Evolutionary conservation across 2,797 vertebrate genomes (phyloP), one percentile per base, ranked within the genome.

Genomic region (Tapera naevia): DNA sequence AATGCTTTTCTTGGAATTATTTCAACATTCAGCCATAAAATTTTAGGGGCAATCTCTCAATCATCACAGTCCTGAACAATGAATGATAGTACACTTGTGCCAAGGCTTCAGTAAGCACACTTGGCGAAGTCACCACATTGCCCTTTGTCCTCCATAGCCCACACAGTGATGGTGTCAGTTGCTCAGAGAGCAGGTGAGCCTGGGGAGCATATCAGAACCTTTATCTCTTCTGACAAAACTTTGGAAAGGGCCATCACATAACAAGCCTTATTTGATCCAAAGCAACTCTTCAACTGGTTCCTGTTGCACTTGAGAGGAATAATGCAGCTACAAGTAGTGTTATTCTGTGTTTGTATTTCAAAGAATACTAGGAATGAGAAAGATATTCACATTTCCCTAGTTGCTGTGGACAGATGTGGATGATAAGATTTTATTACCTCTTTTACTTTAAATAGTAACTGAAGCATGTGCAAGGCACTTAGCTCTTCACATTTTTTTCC

Each of bases 401-500:
- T 21, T 80, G 48, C 50, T 83, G 69, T 54, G 73, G 70, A 73
- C 93, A 91, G 86, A 90, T 90, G 90, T 30, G 35, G 58, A 11
- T 79, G 54, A 72, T 76, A 86, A 51, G 60, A 30, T 83, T 73
- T 76, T 58, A 32, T 46, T 60, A 76, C 27, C 53, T 80, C 23
- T 71, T 85, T 65, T 73, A 93, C 22, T 71, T 87, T 66, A 71
- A 92, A 75, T 32, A 89, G 72, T 60, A 89, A 87, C 75, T 37
- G 53, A 84, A 86, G 50, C 58, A 79, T 65, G 75, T 75, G 32
- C 28, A 86, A 88, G 37, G 62, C 88, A 86, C 41, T 95, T 88
- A n/a, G 41, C 66, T 46, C 39, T 67, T 75, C 78, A 56, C 24
- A 24, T 53, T 91, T 87, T 83, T 83, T 69, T 53, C 62, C 53